phyloP scores from a whole-genome alignment of 2,797 vertebrate species.

The Sternotherus odoratus region DNA sequence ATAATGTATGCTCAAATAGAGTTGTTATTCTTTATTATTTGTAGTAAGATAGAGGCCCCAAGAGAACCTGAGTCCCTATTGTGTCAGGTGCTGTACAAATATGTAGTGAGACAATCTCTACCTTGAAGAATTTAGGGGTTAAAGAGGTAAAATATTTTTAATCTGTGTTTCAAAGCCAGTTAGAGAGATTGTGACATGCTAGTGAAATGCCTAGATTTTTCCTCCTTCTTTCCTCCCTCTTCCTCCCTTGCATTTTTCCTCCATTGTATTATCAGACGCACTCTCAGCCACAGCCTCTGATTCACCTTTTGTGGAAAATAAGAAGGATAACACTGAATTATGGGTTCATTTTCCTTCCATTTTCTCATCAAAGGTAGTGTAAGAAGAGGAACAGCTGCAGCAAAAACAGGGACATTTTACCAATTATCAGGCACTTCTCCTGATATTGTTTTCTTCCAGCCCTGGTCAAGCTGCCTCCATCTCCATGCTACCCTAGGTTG shows the following conservation, averaged over 20 bases:
- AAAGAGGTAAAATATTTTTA: not conserved
- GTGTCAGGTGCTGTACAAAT: accelerated
- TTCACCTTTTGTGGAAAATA: not conserved
- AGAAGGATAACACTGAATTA: not conserved
- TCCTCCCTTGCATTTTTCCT: not conserved
- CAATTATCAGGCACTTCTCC: not conserved
- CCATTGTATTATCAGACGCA: not conserved
- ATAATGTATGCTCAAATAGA: not conserved
- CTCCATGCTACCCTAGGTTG: not conserved
- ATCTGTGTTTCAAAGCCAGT: not conserved
- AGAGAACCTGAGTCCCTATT: not conserved
- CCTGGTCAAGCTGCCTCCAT: not conserved
- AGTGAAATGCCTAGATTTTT: not conserved
- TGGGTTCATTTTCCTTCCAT: not conserved
- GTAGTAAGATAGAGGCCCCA: not conserved
- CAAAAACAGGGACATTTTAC: not conserved
- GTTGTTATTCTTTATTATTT: not conserved
- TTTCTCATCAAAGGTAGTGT: not conserved
- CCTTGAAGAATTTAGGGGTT: not conserved
- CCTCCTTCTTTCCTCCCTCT: not conserved
- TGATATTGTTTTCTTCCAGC: not conserved
- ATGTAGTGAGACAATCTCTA: accelerated
- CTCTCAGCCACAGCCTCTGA: not conserved
- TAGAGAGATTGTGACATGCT: not conserved
- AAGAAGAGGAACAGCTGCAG: not conserved